A percentile compares a stretch with the other conserved stretches of the same genome.
Conservation (phyloP, 2,113 vertebrate genomes). For the Menidia beryllina region DNA sequence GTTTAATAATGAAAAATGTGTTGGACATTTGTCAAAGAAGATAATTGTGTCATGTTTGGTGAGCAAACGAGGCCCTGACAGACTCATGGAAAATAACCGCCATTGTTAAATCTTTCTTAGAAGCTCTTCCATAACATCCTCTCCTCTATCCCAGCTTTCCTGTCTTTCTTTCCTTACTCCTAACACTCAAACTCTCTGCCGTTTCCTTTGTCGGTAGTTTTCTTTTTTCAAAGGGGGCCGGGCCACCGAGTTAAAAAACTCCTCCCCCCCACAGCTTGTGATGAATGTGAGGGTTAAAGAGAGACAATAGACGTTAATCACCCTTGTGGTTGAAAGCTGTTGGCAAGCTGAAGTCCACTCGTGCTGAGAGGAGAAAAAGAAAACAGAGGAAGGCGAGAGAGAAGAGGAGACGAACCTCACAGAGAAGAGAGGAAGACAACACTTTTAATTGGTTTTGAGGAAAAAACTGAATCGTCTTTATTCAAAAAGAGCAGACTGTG, state of each 20-base stretch:
- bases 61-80: background rate
- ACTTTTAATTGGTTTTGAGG: slow-evolving; percentile 5
- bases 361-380: slow-evolving; percentile 11
- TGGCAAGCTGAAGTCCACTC: slow-evolving; percentile 48
- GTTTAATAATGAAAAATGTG: background rate
- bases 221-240: slow-evolving; percentile 28
- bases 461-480: background rate
- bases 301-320: slow-evolving; percentile 82
- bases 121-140: slow-evolving; percentile 53
- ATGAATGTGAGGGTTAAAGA: slow-evolving; percentile 57
- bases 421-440: slow-evolving; percentile 22
- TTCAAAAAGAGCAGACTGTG: background rate
- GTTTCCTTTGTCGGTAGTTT: slow-evolving; percentile 22
- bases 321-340: slow-evolving; percentile 70
- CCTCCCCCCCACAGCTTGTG: slow-evolving; percentile 57
- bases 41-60: background rate
- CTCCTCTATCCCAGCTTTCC: slow-evolving; percentile 45
- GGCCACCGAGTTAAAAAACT: slow-evolving; percentile 20
- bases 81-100: slow-evolving; percentile 23
- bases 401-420: slow-evolving; percentile 14
- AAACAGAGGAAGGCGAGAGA: slow-evolving; percentile 5
- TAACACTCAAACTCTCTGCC: slow-evolving; percentile 34
- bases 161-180: slow-evolving; percentile 46
- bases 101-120: slow-evolving; percentile 53
- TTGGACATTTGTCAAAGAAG: background rate